Evolutionary conservation across 2,888 invertebrate genomes (phyloP).

Genomic region (Ichneumon xanthorius): DNA sequence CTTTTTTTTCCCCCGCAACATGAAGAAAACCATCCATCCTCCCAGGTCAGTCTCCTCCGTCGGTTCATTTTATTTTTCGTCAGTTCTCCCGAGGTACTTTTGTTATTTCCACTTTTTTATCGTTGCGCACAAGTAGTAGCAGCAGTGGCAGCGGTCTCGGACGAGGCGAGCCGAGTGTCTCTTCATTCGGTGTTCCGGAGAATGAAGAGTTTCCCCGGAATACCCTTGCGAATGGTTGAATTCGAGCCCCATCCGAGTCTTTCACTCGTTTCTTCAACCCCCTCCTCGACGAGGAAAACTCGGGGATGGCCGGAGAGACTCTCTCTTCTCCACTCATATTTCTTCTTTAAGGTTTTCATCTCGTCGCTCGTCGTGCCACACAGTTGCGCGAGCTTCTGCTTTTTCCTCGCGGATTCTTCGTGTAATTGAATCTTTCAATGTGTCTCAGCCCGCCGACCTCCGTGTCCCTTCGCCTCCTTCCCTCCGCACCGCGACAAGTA

Average conservation of each 20-base stretch:
- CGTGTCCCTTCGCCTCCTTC: neutral
- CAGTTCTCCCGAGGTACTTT: neutral
- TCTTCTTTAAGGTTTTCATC: constrained; percentile 51
- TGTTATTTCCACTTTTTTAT: constrained; percentile 46
- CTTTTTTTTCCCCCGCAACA: neutral
- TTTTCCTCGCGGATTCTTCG: constrained; percentile 40
- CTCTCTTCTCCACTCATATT: constrained; percentile 45
- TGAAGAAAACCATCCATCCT: constrained; percentile 22
- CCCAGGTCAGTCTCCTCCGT: constrained; percentile 33
- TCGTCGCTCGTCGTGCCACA: constrained; percentile 32
- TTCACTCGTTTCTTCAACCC: constrained; percentile 24
- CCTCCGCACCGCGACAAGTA: neutral
- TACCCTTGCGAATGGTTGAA: constrained; percentile 18
- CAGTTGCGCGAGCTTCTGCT: constrained; percentile 27
- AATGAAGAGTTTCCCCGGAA: constrained; percentile 25
- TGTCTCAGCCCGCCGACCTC: constrained; percentile 10
- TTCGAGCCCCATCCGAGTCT: constrained; percentile 31
- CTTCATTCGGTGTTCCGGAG: constrained; percentile 36
- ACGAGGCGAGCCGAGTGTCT: constrained; percentile 31
- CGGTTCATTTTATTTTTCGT: constrained; percentile 28
- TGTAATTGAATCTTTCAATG: constrained; percentile 52
- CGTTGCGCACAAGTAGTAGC: constrained; percentile 11
- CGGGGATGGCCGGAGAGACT: neutral
- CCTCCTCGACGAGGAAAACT: constrained; percentile 5
- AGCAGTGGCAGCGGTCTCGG: constrained; percentile 29